A percentile compares a stretch with the other conserved stretches of the same genome.
These are phyloP conservation scores for Babyrousa celebensis DNA, from an alignment of 2,797 vertebrate genomes.

Conservation along the genomic window DNA sequence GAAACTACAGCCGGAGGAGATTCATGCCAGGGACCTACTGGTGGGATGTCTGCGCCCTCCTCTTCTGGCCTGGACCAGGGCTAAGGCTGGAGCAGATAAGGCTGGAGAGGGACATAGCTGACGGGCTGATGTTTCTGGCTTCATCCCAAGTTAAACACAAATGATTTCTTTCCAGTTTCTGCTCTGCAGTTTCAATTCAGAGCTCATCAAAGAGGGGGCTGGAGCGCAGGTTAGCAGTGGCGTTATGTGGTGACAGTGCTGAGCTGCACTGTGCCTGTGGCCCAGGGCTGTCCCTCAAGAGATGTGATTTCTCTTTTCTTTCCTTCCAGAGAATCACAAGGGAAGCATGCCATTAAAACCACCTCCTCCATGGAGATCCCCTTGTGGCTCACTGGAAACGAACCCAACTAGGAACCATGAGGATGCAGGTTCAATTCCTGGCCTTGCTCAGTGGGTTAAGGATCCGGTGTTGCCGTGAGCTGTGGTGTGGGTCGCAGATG, in stretches of 20 bases:
- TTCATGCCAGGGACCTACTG: accelerated
- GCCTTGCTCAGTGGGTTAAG: too few species aligned
- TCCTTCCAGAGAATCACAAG: background rate
- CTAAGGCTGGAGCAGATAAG: background rate
- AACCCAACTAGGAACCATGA: too few species aligned
- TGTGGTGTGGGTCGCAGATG: too few species aligned
- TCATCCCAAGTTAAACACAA: background rate
- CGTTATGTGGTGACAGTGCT: accelerated
- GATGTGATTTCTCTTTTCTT: background rate
- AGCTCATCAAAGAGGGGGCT: background rate
- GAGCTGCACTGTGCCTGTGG: accelerated
- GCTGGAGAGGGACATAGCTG: background rate
- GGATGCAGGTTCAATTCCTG: too few species aligned
- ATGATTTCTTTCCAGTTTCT: background rate
- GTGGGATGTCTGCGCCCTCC: accelerated
- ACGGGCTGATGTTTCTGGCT: background rate
- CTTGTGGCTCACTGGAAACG: too few species aligned
- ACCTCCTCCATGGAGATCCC: too few species aligned
- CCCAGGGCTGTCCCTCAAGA: background rate
- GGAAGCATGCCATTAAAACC: background rate
- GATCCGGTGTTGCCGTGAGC: too few species aligned
- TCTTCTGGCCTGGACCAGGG: background rate
- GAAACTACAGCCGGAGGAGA: background rate
- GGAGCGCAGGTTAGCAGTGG: background rate
- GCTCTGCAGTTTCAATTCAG: background rate